phyloP scores from a whole-genome alignment of 1,140 invertebrate genomes.

The Ctenoplectra terminalis region DNA sequence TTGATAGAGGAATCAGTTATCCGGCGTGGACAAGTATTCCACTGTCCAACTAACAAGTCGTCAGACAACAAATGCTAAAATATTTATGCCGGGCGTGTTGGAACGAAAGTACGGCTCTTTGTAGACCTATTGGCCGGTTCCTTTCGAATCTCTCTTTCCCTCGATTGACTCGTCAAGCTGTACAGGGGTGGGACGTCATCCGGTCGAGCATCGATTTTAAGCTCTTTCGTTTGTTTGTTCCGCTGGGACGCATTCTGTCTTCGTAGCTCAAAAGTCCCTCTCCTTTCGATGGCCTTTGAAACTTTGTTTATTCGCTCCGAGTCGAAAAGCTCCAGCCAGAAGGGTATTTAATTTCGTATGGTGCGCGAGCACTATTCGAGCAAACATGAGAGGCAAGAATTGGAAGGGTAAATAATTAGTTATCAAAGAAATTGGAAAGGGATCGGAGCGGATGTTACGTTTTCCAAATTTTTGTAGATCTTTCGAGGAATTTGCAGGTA shows the following conservation, averaged over 20 bases:
- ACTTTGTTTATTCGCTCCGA: background rate
- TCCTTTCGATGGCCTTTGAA: slow-evolving; percentile 2
- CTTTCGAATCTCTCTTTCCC: slow-evolving; percentile 6
- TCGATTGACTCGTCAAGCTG: slow-evolving; percentile 34
- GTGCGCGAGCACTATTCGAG: too few relatives aligned
- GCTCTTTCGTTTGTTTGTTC: slow-evolving; percentile 30
- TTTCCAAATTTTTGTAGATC: background rate
- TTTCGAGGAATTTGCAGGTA: background rate
- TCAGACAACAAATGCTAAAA: slow-evolving; percentile 62
- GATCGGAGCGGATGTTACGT: background rate
- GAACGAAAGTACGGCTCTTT: slow-evolving; percentile 28
- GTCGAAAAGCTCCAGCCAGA: background rate
- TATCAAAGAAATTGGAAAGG: background rate
- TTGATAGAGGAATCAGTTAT: too few relatives aligned
- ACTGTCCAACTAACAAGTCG: slow-evolving; percentile 36
- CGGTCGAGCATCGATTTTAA: slow-evolving; percentile 38
- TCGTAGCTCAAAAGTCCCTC: background rate
- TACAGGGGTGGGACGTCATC: background rate
- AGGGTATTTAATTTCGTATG: background rate
- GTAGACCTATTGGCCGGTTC: slow-evolving; percentile 5
- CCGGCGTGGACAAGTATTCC: background rate
- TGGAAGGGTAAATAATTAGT: background rate
- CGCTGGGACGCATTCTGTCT: slow-evolving; percentile 10
- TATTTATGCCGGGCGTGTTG: slow-evolving; percentile 53
- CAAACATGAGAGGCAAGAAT: background rate